These are phyloP conservation scores for Pristis pectinata DNA, from an alignment of 2,797 vertebrate species.

Conservation along the genomic window DNA sequence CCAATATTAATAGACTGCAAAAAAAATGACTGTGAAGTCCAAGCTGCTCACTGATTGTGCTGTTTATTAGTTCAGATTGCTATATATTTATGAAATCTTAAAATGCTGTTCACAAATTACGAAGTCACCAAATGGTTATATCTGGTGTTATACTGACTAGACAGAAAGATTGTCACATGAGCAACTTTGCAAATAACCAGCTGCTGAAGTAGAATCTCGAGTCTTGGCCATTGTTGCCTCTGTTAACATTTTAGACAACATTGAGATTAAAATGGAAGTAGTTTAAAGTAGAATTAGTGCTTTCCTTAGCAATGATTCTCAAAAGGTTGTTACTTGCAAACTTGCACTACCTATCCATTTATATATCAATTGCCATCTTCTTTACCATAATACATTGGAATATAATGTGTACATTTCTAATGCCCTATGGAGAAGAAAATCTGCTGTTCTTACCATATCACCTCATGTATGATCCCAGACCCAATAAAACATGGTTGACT, in stretches of 20 bases:
- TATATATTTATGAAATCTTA: slow-evolving; percentile 32
- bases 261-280: slow-evolving; percentile 16
- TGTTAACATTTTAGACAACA: neutral
- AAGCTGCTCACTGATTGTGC: slow-evolving; percentile 35
- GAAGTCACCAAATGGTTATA: neutral
- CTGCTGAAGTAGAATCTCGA: neutral
- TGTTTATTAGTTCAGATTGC: slow-evolving; percentile 6
- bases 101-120: neutral
- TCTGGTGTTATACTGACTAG: neutral
- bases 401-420: neutral
- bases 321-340: neutral
- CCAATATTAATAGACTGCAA: slow-evolving; percentile 24
- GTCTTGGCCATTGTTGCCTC: neutral
- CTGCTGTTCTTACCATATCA: no score
- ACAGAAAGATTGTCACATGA: slow-evolving; percentile 5
- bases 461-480: no score
- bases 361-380: neutral
- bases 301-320: slow-evolving; percentile 6
- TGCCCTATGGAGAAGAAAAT: no score
- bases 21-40: slow-evolving; percentile 33
- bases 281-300: neutral
- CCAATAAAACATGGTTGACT: no score
- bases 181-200: neutral
- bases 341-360: neutral
- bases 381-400: neutral